Conservation (phyloP, 2,113 vertebrate species). For the Xyrauchen texanus region DNA sequence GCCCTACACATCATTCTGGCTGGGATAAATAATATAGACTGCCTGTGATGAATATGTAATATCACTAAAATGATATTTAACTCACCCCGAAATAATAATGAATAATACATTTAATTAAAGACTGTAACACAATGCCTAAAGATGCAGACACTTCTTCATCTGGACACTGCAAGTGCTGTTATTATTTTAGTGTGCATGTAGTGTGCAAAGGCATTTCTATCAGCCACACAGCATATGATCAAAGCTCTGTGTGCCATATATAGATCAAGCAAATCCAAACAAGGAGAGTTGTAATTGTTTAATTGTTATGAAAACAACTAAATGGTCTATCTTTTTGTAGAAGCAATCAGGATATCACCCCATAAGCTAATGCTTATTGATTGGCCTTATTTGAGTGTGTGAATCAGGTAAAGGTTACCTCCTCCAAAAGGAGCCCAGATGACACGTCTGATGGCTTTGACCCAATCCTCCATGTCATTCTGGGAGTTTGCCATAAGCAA, state of each 20-base stretch:
- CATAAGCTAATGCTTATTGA: too few species aligned
- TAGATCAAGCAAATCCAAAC: conserved; percentile 5
- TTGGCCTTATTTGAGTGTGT: not conserved
- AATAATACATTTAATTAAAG: conserved; percentile 23
- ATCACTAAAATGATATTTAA: too few species aligned
- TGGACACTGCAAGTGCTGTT: not conserved
- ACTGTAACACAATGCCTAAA: conserved; percentile 30
- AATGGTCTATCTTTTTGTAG: too few species aligned
- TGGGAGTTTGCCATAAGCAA: conserved; percentile 95
- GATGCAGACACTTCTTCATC: not conserved
- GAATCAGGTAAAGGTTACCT: conserved; percentile 75
- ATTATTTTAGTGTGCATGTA: conserved; percentile 31
- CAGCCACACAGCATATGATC: conserved; percentile 5
- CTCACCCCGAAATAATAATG: too few species aligned
- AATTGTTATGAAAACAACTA: not conserved
- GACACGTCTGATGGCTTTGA: conserved; percentile 90
- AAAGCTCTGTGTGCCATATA: conserved; percentile 8
- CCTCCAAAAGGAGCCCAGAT: conserved; percentile 92
- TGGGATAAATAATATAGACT: too few species aligned
- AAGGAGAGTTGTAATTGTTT: not conserved
- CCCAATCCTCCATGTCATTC: conserved; percentile 96
- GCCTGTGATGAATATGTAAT: too few species aligned
- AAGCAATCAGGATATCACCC: too few species aligned
- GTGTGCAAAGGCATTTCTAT: conserved; percentile 13
- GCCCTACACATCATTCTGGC: too few species aligned